These are phyloP conservation scores for Deilephila elpenor DNA, from an alignment of 2,888 invertebrate genomes.

Conservation along the genomic window DNA sequence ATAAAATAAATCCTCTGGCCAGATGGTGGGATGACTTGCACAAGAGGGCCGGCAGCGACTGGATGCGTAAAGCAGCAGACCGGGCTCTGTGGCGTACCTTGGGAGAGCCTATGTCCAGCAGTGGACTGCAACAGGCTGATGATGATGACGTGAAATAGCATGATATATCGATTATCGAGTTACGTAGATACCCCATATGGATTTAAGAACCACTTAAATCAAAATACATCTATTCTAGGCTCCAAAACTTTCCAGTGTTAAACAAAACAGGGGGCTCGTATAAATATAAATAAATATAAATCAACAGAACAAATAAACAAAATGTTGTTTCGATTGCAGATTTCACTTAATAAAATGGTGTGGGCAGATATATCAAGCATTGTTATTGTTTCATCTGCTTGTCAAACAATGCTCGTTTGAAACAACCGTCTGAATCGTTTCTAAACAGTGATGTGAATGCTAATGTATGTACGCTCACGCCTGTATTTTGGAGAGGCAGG, in stretches of 20 bases:
- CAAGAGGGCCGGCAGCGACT: no score
- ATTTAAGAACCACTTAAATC: no score
- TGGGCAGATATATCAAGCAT: background rate
- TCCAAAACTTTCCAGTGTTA: background rate
- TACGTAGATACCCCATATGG: no score
- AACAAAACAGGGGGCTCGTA: background rate
- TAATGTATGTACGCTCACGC: background rate
- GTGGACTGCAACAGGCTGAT: no score
- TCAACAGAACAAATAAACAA: background rate
- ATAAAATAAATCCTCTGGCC: no score
- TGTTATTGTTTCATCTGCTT: background rate
- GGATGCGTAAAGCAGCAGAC: no score
- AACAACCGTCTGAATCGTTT: background rate
- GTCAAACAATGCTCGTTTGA: constrained; percentile 17
- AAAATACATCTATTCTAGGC: no score
- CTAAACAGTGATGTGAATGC: background rate
- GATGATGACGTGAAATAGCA: no score
- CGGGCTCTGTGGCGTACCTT: no score
- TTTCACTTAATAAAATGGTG: constrained; percentile 26
- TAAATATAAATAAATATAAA: constrained; percentile 10
- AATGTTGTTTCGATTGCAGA: constrained; percentile 6
- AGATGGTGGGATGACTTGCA: no score
- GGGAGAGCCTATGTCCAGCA: no score
- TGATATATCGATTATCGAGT: no score
- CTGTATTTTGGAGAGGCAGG: background rate